Conservation (phyloP, 2,113 vertebrate species). For the Cyanoderma ruficeps region DNA sequence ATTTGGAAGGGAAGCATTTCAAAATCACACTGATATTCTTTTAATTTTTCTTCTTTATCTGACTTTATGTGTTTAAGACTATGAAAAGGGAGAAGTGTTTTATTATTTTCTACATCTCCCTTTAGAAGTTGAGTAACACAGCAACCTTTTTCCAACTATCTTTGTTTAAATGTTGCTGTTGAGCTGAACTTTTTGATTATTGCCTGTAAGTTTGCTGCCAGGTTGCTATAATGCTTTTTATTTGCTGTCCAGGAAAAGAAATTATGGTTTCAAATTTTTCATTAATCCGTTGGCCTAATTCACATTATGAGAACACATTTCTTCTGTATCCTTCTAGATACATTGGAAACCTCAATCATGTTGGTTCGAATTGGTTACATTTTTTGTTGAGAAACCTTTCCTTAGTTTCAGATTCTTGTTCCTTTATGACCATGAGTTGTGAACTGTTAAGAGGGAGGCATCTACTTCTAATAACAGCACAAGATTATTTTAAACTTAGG, state of each 20-base stretch:
- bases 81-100: neutral
- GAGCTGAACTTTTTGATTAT: neutral
- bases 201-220: neutral
- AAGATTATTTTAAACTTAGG: neutral
- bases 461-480: neutral
- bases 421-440: neutral
- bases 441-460: neutral
- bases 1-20: neutral
- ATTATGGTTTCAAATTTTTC: neutral
- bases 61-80: fast-evolving
- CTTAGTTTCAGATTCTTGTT: neutral
- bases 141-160: neutral
- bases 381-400: neutral
- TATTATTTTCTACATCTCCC: neutral
- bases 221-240: neutral
- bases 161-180: neutral
- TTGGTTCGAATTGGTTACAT: neutral
- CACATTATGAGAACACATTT: fast-evolving
- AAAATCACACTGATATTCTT: neutral
- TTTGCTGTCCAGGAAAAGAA: neutral
- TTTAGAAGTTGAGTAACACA: neutral
- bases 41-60: neutral
- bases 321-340: neutral
- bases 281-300: neutral
- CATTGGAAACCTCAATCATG: neutral